Conservation (phyloP, 1,140 invertebrate species). For the Chironomus striatipennis region DNA sequence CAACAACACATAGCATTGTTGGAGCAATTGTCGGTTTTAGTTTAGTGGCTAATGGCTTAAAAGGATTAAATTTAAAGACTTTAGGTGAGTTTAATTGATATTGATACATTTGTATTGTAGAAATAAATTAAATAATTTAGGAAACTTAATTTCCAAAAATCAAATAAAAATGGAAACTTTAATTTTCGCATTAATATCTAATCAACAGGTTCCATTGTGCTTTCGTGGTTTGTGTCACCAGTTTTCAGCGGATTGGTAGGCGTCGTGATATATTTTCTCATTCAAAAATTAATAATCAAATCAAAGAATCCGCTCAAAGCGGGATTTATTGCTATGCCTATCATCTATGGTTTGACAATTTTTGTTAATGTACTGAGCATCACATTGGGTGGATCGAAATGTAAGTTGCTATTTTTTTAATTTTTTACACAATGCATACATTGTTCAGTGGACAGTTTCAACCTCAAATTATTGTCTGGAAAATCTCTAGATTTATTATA, state of each 20-base stretch:
- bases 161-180: too few species aligned
- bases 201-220: constrained; percentile 45
- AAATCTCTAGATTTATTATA: too few species aligned
- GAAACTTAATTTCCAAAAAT: too few species aligned
- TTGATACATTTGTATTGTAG: too few species aligned
- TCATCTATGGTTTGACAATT: constrained; percentile 89
- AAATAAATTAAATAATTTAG: too few species aligned
- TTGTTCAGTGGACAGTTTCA: too few species aligned
- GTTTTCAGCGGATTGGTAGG: constrained; percentile 86
- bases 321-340: constrained; percentile 75
- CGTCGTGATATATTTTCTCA: constrained; percentile 66
- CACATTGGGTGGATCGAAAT: constrained; percentile 82
- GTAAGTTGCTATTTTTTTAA: constrained; percentile 48
- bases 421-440: too few species aligned
- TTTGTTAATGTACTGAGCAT: constrained; percentile 90
- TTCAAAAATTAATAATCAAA: constrained; percentile 72
- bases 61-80: constrained; percentile 77
- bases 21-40: constrained; percentile 98
- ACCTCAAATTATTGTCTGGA: too few species aligned
- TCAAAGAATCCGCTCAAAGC: constrained; percentile 69
- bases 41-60: constrained; percentile 76
- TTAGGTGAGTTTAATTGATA: constrained; percentile 44
- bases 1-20: constrained; percentile 96
- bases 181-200: background rate
- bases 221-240: constrained; percentile 96